Conservation (phyloP, 2,797 vertebrate species). For the Salarias fasciatus region DNA sequence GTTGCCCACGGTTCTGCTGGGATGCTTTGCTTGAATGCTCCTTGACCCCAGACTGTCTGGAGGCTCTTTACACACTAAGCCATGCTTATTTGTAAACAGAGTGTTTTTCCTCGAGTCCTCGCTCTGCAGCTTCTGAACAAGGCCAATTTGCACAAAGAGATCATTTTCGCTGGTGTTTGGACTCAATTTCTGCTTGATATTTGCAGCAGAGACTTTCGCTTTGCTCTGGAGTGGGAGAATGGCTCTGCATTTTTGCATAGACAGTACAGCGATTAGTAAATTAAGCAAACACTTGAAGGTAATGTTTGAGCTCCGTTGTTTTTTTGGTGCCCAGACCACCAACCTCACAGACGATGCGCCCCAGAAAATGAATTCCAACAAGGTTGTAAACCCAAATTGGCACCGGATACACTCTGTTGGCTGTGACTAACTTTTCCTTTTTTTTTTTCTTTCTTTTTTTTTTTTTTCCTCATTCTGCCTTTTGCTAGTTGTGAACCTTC, state of each 20-base stretch:
- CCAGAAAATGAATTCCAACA: conserved; percentile 53
- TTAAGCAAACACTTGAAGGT: conserved; percentile 20
- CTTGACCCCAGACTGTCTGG: conserved; percentile 67
- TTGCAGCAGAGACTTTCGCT: conserved; percentile 25
- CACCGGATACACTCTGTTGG: conserved; percentile 41
- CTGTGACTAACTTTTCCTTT: conserved; percentile 53
- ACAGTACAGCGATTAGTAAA: conserved; percentile 6
- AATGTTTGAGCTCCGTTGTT: conserved; percentile 17
- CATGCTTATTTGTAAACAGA: conserved; percentile 78
- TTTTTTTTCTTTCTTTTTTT: too few species aligned
- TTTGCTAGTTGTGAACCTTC: conserved; percentile 57
- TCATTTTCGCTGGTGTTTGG: conserved; percentile 52
- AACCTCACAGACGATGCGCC: conserved; percentile 22
- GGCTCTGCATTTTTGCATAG: conserved; percentile 3
- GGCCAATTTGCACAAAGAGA: conserved; percentile 58
- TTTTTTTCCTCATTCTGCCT: conserved; percentile 4
- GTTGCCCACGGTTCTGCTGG: conserved; percentile 39
- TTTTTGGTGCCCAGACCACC: conserved; percentile 29
- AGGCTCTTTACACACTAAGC: conserved; percentile 61
- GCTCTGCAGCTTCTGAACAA: conserved; percentile 43
- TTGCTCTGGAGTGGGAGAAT: conserved; percentile 28
- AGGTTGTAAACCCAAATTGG: conserved; percentile 50
- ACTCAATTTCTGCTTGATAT: conserved; percentile 31
- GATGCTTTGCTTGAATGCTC: conserved; percentile 64
- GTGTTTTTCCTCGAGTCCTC: conserved; percentile 48